Conservation (phyloP, 2,888 invertebrate species). For the Acanthosepion esculentum region DNA sequence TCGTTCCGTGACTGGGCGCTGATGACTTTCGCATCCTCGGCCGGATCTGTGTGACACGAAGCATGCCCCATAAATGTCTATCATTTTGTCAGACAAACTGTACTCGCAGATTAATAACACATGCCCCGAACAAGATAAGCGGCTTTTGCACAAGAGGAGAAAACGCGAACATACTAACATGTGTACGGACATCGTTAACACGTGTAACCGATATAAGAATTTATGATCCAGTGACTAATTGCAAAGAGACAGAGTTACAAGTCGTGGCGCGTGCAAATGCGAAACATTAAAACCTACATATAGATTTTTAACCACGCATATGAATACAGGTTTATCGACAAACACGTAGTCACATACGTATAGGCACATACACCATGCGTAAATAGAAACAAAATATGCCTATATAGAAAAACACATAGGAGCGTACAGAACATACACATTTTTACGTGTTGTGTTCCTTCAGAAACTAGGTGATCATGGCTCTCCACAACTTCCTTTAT, state of each 20-base stretch:
- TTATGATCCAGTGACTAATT: neutral
- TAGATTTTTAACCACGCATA: neutral
- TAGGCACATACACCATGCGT: neutral
- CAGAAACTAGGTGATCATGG: too few relatives aligned
- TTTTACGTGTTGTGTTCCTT: too few relatives aligned
- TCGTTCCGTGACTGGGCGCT: neutral
- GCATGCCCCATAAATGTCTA: slow-evolving; percentile 13
- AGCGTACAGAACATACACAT: too few relatives aligned
- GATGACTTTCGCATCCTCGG: slow-evolving; percentile 12
- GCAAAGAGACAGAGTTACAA: neutral
- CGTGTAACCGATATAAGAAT: neutral
- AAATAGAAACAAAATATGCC: neutral
- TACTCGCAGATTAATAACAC: slow-evolving; percentile 33
- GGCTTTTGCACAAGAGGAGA: neutral
- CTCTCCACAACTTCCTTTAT: too few relatives aligned
- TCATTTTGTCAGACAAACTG: neutral
- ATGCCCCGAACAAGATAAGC: neutral
- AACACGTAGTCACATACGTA: neutral
- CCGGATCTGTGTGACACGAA: slow-evolving; percentile 33
- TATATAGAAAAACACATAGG: neutral
- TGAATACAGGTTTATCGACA: neutral
- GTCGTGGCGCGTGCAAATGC: neutral
- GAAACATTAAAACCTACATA: neutral
- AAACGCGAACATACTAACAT: neutral
- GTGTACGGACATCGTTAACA: neutral